phyloP scores from a whole-genome alignment of 2,113 vertebrate genomes.

The Chroicocephalus ridibundus region DNA sequence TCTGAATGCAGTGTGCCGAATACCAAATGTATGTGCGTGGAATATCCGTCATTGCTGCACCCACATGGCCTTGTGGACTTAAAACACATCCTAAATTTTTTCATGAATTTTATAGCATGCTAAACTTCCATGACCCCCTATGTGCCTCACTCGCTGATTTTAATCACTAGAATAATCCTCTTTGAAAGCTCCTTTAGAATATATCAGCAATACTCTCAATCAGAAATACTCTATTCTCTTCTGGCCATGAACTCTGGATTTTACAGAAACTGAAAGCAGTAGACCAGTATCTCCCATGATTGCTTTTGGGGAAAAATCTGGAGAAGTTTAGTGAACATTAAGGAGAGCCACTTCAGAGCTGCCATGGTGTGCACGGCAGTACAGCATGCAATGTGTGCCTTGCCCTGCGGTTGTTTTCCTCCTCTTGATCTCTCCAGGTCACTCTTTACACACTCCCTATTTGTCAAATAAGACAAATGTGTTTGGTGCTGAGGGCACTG shows the following conservation, averaged over 20 bases:
- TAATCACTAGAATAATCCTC: not conserved
- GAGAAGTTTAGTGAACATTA: not conserved
- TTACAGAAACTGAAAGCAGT: not conserved
- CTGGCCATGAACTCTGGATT: not conserved
- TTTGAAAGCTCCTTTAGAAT: not conserved
- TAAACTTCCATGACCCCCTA: not conserved
- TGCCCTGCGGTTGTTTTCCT: not conserved
- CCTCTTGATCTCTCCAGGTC: not conserved
- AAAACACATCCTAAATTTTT: not conserved
- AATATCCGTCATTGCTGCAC: not conserved
- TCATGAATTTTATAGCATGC: not conserved
- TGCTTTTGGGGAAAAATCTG: not conserved
- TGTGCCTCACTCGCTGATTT: not conserved
- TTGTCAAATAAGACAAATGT: not conserved
- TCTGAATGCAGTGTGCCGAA: not conserved
- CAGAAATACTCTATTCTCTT: not conserved
- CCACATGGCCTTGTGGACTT: not conserved
- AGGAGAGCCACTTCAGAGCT: not conserved
- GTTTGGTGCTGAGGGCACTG: not conserved
- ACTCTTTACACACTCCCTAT: not conserved
- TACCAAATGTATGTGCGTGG: not conserved
- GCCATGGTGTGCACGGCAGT: not conserved
- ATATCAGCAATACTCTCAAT: not conserved
- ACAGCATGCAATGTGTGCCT: accelerated
- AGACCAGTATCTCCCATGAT: not conserved